Base-by-base conservation (phyloP, 2,113 vertebrate genomes). In the Indicator maculatus region DNA sequence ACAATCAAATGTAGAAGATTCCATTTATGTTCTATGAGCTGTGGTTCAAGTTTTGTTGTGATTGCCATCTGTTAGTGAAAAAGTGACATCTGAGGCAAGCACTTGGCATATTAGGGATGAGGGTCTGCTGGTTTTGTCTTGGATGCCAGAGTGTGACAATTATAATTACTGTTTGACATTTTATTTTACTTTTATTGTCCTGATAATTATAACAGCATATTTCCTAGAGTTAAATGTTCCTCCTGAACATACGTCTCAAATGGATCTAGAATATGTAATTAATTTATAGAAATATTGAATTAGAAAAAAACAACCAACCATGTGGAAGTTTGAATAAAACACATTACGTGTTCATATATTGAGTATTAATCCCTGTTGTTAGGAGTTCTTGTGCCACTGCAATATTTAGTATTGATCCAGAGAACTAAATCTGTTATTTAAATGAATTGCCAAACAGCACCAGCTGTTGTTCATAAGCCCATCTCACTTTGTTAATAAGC, bases 351-450 rank as follows among this genome's bases (percentile, higher is more conserved):
- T 36, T 63, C 27, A 12, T 28, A 19, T 66, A n/a, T 86, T 70
- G 16, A 79, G 60, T 0, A 1, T 50, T 23, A 81, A 84, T 76
- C 64, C 36, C 39, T 11, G 1, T 4, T 20, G 19, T n/a, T 59
- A 52, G 88, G 89, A 93, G 78, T 70, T 88, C 90, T 91, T 83
- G 45, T 84, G 28, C 71, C 55, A 75, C 50, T 89, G 65, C 81
- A 86, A 45, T 74, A 88, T 74, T 61, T 87, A 70, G 6, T 65
- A 31, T 47, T 16, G 36, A 74, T 63, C 24, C 56, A 74, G 53
- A 63, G 80, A 83, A 50, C 6, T 11, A 50, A 23, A 13, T 61
- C 27, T 65, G 8, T 82, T 50, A 75, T 93, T 86, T 70, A 5
- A 15, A 31, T 16, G 39, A 61, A 84, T 44, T 96, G 82, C 79